These are phyloP conservation scores for Paracanthobrama guichenoti DNA, from an alignment of 2,113 vertebrate genomes.

Conservation along the genomic window DNA sequence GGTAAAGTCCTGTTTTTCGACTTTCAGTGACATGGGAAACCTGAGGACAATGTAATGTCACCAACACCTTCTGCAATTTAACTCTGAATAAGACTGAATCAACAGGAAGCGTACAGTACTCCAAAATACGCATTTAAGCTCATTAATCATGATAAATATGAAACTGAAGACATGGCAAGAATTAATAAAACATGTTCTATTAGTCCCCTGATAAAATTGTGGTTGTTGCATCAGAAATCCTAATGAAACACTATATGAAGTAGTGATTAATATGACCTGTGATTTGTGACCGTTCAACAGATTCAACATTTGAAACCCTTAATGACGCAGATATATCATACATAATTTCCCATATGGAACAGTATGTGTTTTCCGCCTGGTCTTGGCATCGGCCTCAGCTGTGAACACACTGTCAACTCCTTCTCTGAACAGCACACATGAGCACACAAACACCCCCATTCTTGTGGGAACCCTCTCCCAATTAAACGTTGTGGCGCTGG, in stretches of 20 bases:
- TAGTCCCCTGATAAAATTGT: neutral
- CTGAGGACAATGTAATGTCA: neutral
- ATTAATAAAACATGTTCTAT: neutral
- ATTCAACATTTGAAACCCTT: neutral
- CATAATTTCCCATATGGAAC: conserved; percentile 20
- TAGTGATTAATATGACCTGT: conserved; percentile 2
- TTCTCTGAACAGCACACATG: conserved; percentile 10
- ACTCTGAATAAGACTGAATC: neutral
- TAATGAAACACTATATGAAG: conserved; percentile 21
- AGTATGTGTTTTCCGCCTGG: neutral
- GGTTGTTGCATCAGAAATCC: conserved; percentile 9
- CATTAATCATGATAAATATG: neutral
- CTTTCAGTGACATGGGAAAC: neutral
- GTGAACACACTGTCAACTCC: neutral
- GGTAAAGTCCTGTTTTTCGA: neutral
- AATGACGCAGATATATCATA: neutral
- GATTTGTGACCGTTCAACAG: conserved; percentile 31
- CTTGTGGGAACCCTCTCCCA: conserved; percentile 70
- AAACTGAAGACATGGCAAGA: neutral
- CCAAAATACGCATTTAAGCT: neutral
- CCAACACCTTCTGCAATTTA: neutral
- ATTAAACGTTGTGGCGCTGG: conserved; percentile 68
- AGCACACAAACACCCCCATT: conserved; percentile 38
- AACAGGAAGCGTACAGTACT: neutral
- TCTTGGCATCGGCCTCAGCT: neutral